phyloP scores from a whole-genome alignment of 2,888 invertebrate species.

The Aproaerema taeniolella region DNA sequence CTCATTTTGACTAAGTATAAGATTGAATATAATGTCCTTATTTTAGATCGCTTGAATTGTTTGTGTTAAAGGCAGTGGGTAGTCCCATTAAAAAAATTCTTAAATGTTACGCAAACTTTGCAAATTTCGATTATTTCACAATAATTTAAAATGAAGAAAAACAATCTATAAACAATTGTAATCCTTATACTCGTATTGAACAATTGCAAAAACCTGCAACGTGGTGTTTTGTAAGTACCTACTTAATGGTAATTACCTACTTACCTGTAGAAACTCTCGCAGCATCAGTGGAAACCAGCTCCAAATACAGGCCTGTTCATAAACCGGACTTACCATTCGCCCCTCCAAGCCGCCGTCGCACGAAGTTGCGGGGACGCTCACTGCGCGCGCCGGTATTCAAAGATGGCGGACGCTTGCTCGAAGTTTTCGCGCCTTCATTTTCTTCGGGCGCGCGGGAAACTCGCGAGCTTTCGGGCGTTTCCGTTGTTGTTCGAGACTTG shows the following conservation, averaged over 20 bases:
- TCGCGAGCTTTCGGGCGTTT: not conserved
- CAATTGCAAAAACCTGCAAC: no score
- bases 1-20: no score
- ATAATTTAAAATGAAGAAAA: no score
- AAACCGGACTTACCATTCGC: conserved; percentile 64
- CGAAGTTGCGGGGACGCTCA: conserved; percentile 61
- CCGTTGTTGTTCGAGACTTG: conserved; percentile 32
- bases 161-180: no score
- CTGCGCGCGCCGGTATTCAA: conserved; percentile 44
- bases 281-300: not conserved
- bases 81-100: no score
- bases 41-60: no score
- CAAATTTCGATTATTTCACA: no score
- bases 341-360: conserved; percentile 53
- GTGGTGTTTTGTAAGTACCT: no score
- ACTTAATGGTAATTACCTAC: not conserved
- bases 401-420: conserved; percentile 49
- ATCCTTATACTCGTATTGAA: no score
- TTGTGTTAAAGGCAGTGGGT: no score
- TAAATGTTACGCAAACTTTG: no score
- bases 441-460: conserved; percentile 23
- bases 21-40: no score
- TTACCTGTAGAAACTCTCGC: not conserved
- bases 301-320: conserved; percentile 5
- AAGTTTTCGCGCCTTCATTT: conserved; percentile 32